A percentile compares a stretch with the other conserved stretches of the same genome.
phyloP scores from a whole-genome alignment of 2,113 vertebrate species.

The Pomatorhinus ruficollis region DNA sequence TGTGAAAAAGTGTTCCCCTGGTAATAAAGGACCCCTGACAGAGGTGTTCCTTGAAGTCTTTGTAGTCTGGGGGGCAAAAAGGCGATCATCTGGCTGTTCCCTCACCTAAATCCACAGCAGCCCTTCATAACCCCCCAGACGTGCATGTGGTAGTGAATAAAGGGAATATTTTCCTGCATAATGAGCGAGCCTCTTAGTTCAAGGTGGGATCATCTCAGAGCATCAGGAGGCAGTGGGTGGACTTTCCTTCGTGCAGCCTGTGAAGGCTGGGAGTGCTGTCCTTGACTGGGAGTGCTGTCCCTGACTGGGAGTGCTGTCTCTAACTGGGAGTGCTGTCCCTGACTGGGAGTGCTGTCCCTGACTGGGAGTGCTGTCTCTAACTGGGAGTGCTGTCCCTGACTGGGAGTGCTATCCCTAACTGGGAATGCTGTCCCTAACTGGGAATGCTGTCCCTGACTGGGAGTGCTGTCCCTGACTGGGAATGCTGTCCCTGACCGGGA shows the following conservation, averaged over 20 bases:
- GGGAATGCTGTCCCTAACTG: too few species aligned
- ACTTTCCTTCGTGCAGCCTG: not conserved
- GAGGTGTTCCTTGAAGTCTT: not conserved
- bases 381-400: too few species aligned
- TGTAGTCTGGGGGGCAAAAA: not conserved
- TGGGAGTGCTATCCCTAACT: too few species aligned
- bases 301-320: too few species aligned
- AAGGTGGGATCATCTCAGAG: not conserved
- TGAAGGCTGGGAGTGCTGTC: not conserved
- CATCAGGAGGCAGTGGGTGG: not conserved
- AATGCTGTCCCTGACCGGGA: too few species aligned
- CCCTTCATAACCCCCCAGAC: not conserved
- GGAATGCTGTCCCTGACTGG: too few species aligned
- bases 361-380: too few species aligned
- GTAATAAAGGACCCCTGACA: not conserved
- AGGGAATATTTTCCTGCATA: rapidly evolving
- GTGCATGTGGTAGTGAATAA: rapidly evolving
- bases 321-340: too few species aligned
- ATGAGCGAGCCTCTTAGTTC: not conserved
- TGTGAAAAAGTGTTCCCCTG: not conserved
- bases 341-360: too few species aligned
- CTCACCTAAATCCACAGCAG: not conserved
- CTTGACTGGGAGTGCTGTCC: not conserved
- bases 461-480: too few species aligned
- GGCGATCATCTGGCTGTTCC: not conserved